Conservation (phyloP, 2,113 vertebrate species). For the Sminthopsis crassicaudata region DNA sequence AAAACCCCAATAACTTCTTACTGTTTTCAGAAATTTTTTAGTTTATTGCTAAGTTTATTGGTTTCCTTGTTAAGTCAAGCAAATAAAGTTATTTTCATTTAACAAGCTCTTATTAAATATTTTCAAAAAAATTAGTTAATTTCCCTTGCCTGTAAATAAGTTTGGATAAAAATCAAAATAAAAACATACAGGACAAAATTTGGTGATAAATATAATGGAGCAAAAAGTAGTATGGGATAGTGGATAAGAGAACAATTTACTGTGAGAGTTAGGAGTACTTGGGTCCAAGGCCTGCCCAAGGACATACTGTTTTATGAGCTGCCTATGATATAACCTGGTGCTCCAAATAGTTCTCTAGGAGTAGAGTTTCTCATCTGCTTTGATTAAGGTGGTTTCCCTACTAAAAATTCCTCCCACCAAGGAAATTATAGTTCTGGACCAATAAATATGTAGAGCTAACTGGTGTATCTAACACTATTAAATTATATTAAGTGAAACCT, state of each 20-base stretch:
- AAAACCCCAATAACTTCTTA: neutral
- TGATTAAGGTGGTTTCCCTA: neutral
- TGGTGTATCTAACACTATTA: neutral
- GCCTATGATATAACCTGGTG: neutral
- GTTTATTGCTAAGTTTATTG: neutral
- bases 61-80: conserved; percentile 2
- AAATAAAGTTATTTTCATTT: conserved; percentile 28
- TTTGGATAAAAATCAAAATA: neutral
- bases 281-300: neutral
- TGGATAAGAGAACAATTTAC: neutral
- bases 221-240: neutral
- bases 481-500: neutral
- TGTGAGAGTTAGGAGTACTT: neutral
- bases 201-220: neutral
- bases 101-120: conserved; percentile 11
- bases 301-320: neutral
- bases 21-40: neutral
- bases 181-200: neutral
- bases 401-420: neutral
- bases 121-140: neutral
- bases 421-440: neutral
- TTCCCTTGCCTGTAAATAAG: conserved; percentile 3
- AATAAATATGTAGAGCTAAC: neutral
- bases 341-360: neutral
- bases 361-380: neutral